Conservation (phyloP, 2,797 vertebrate species). For the Meda fulgida region DNA sequence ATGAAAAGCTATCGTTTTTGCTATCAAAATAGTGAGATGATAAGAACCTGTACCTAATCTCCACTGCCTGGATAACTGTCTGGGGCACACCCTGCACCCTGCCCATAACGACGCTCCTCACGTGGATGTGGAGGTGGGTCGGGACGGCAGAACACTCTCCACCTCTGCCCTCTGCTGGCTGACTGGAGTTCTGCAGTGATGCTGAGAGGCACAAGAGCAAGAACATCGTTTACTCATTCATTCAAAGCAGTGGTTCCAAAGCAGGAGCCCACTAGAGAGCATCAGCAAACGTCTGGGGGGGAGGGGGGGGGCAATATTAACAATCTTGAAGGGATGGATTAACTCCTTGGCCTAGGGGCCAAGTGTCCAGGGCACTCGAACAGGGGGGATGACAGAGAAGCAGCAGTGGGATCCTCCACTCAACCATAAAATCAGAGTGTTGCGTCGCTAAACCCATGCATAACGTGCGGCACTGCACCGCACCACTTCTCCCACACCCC, state of each 20-base stretch:
- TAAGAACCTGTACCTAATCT: constrained; percentile 79
- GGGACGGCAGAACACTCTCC: constrained; percentile 83
- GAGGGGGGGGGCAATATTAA: too few species aligned
- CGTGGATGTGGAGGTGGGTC: constrained; percentile 79
- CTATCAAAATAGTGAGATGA: neutral
- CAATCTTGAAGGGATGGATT: neutral
- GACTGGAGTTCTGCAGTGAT: constrained; percentile 67
- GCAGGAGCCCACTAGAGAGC: neutral
- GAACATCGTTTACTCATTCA: neutral
- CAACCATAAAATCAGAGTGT: too few species aligned
- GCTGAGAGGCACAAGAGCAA: constrained; percentile 56
- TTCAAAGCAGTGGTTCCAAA: neutral
- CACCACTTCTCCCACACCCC: too few species aligned
- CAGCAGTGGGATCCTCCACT: too few species aligned
- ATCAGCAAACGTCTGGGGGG: too few species aligned
- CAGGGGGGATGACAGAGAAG: too few species aligned
- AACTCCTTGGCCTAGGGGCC: too few species aligned
- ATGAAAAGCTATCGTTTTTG: neutral
- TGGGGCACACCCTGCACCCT: constrained; percentile 78
- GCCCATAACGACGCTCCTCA: constrained; percentile 76
- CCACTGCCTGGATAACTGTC: constrained; percentile 79
- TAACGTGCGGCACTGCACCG: rapidly evolving
- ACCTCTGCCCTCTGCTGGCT: constrained; percentile 36
- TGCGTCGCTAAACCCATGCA: too few species aligned
- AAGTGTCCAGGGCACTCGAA: too few species aligned